Percentiles rank a stretch among this genome's conserved stretches.
Evolutionary conservation across 2,797 vertebrate genomes (phyloP).

Genomic region (Myotis myotis): DNA sequence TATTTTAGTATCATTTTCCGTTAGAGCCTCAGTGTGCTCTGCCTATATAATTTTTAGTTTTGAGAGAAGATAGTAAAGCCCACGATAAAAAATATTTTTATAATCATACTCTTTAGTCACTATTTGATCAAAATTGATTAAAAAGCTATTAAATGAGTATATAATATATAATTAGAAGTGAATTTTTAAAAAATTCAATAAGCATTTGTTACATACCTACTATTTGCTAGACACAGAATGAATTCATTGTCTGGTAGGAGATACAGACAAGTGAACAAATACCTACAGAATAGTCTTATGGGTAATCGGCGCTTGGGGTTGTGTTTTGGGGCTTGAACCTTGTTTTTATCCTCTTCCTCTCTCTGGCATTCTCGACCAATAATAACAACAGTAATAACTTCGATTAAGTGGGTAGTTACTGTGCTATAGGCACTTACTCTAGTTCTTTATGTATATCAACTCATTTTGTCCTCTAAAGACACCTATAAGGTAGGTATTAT

Average conservation of each 20-base stretch:
- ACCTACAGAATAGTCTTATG: not conserved
- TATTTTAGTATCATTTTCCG: conserved; percentile 69
- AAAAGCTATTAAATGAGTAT: conserved; percentile 9
- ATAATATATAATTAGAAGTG: not conserved
- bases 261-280: not conserved
- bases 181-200: not conserved
- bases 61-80: not conserved
- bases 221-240: conserved; percentile 13
- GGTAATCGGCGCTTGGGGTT: not conserved
- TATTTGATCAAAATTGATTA: conserved; percentile 25
- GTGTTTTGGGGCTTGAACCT: not conserved
- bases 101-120: not conserved
- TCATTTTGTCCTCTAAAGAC: not conserved
- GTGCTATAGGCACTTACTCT: not conserved
- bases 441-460: not conserved
- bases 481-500: not conserved
- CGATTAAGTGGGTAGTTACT: not conserved
- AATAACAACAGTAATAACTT: not conserved
- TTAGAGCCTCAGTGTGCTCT: not conserved
- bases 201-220: not conserved
- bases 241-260: not conserved
- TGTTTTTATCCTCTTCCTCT: not conserved
- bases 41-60: conserved; percentile 48
- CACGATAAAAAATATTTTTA: not conserved
- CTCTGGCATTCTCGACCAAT: not conserved